Evolutionary conservation across 2,797 vertebrate species (phyloP).

Genomic region (Lepilemur ruficaudatus): DNA sequence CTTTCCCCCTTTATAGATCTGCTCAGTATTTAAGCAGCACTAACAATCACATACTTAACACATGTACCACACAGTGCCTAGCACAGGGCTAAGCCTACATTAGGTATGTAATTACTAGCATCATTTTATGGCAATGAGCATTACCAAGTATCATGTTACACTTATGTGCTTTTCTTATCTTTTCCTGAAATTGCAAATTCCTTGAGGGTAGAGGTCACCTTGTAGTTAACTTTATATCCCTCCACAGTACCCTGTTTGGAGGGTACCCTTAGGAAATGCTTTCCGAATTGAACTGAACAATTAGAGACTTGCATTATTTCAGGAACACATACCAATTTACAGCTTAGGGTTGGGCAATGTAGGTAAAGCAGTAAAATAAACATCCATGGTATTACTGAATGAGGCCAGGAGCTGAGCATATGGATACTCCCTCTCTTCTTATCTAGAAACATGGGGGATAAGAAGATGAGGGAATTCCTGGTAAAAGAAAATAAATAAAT

Average conservation of each 20-base stretch:
- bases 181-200: not conserved
- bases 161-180: not conserved
- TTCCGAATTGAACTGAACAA: not conserved
- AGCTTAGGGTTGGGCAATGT: not conserved
- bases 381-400: not conserved
- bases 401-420: not conserved
- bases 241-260: not conserved
- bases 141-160: not conserved
- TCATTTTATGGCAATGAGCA: not conserved
- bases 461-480: too few species aligned
- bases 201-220: not conserved
- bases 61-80: not conserved
- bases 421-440: not conserved
- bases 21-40: slow-evolving; percentile 2
- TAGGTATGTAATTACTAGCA: not conserved
- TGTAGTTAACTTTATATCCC: not conserved
- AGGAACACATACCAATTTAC: not conserved
- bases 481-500: too few species aligned
- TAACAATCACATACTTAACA: not conserved
- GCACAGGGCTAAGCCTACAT: not conserved
- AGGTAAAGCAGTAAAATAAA: not conserved
- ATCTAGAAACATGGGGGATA: not conserved
- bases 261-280: not conserved
- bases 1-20: not conserved
- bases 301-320: slow-evolving; percentile 3